These are phyloP conservation scores for Syngnathus acus DNA, from an alignment of 2,797 vertebrate species.

Conservation along the genomic window DNA sequence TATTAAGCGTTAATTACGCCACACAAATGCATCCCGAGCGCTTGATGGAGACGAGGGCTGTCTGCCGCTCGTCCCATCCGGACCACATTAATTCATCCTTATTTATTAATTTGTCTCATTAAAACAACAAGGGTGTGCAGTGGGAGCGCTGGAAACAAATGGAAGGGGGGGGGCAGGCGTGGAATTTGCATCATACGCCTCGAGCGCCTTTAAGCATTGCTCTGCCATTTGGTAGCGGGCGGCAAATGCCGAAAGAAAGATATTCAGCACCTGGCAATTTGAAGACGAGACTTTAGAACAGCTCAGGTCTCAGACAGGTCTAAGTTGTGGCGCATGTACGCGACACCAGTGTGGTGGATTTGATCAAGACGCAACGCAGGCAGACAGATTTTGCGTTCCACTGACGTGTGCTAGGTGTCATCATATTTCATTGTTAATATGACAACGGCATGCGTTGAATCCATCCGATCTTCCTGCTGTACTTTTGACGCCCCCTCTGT, in stretches of 20 bases:
- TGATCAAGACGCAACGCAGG: not conserved
- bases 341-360: not conserved
- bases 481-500: slow-evolving; percentile 26
- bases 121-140: slow-evolving; percentile 75
- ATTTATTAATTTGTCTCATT: slow-evolving; percentile 81
- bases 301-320: too few relatives aligned
- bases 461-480: slow-evolving; percentile 32
- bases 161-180: slow-evolving; percentile 65
- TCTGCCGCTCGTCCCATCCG: slow-evolving; percentile 32
- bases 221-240: slow-evolving; percentile 18
- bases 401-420: too few relatives aligned
- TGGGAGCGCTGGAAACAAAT: slow-evolving; percentile 74
- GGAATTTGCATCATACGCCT: slow-evolving; percentile 71
- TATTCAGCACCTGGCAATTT: too few relatives aligned
- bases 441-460: too few relatives aligned
- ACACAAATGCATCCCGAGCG: slow-evolving; percentile 71
- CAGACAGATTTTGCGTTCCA: too few relatives aligned
- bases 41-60: slow-evolving; percentile 37
- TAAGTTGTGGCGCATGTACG: too few relatives aligned
- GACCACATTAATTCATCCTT: slow-evolving; percentile 77
- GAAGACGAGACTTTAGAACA: too few relatives aligned
- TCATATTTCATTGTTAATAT: too few relatives aligned
- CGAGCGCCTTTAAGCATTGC: slow-evolving; percentile 61
- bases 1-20: slow-evolving; percentile 80
- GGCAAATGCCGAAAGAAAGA: too few relatives aligned